Base-by-base conservation (phyloP, 1,140 invertebrate genomes). In the Trichonephila clavipes region DNA sequence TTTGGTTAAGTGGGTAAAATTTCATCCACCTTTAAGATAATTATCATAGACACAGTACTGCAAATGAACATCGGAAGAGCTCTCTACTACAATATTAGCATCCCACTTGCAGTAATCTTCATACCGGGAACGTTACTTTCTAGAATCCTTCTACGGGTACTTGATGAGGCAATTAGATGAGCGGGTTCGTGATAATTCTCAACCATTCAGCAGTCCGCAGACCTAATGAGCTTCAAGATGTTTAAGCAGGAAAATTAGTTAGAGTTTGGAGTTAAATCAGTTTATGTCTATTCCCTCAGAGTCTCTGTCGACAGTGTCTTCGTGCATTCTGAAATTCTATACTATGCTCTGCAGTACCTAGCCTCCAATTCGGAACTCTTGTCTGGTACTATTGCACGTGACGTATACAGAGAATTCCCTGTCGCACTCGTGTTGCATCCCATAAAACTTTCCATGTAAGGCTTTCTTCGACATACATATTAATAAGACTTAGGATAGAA, bases 381-480 rank as follows among this genome's bases (percentile, higher is more conserved):
- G 69, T 58, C 28, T 28, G 24, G 69, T 58, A 83, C 81, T 18
- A n/a, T 34, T 21, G 18, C 85, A 59, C 59, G 85, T 86, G 85
- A 86, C 85, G 21, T 59, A 34, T 62, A 86, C 85, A 86, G 69
- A 86, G 87, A 72, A 89, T 40, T 66, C 87, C 66, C 87, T 44
- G 87, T 72, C 81, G 40, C 19, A 83, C 19, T 72, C 69, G 28
- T n/a, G 62, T 40, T 87, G 85, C 61, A 34, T 62, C 58, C 61
- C 62, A 58, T 69, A 69, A 89, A 72, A 89, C 64, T 89, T 72
- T 89, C 85, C 61, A 69, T 89, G 87, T 89, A 51, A 89, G 62
- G 87, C 87, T 72, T 72, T 72, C 85, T 87, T 69, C 64, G 40
- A 34, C 87, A 89, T 89, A 69, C 87, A 89, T 89, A 89, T 89